These are phyloP conservation scores for Tortrix viridana DNA, from an alignment of 2,888 invertebrate genomes.

Conservation along the genomic window DNA sequence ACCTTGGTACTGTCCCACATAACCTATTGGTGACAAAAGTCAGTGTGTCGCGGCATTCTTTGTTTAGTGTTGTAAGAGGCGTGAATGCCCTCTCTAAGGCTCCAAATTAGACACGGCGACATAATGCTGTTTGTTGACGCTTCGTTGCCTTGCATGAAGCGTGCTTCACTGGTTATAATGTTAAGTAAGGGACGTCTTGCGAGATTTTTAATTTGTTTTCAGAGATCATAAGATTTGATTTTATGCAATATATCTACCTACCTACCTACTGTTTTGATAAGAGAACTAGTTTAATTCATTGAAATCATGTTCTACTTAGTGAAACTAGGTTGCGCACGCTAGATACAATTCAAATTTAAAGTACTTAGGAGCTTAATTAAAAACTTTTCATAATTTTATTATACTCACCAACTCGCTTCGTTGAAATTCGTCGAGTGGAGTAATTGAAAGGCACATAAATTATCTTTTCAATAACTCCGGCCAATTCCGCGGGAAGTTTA, in stretches of 20 bases:
- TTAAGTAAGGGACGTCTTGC: too few relatives aligned
- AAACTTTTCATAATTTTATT: conserved; percentile 32
- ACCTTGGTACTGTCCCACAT: conserved; percentile 42
- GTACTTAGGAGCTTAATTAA: conserved; percentile 1
- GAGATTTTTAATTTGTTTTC: too few relatives aligned
- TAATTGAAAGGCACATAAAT: conserved; percentile 89
- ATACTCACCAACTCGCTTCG: conserved; percentile 77
- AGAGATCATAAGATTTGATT: too few relatives aligned
- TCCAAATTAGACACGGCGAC: conserved; percentile 18
- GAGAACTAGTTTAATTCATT: neutral
- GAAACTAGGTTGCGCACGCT: neutral
- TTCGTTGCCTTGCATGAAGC: neutral
- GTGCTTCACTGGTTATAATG: neutral
- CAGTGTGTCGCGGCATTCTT: conserved; percentile 37
- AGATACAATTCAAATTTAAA: neutral
- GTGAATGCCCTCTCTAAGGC: conserved; percentile 27
- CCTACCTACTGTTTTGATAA: too few relatives aligned
- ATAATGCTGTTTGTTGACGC: conserved; percentile 13
- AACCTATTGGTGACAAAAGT: conserved; percentile 40
- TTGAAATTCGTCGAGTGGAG: conserved; percentile 73
- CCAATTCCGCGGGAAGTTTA: conserved; percentile 80
- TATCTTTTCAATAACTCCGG: conserved; percentile 75
- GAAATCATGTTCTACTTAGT: neutral
- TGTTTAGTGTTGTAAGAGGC: conserved; percentile 30
- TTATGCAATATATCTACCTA: too few relatives aligned